A percentile compares a stretch with the other conserved stretches of the same genome.
Evolutionary conservation across 2,113 vertebrate genomes (phyloP).

Genomic region (Gambusia holbrooki): DNA sequence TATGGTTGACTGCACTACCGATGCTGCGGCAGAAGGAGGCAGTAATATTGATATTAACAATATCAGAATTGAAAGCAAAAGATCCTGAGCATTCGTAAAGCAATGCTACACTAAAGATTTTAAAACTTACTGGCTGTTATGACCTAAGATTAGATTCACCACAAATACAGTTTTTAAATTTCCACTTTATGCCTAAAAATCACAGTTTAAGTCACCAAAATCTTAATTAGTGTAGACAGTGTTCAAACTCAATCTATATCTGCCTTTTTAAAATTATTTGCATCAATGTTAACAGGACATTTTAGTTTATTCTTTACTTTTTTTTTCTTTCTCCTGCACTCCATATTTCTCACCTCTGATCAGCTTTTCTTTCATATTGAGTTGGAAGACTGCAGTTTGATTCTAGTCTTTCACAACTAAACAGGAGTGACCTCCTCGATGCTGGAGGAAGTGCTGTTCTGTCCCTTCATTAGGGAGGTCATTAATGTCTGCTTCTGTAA

Average conservation of each 20-base stretch:
- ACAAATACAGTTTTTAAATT: not conserved
- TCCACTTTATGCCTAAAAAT: not conserved
- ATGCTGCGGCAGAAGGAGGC: no score
- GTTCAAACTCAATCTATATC: no score
- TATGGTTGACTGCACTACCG: no score
- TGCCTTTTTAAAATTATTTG: no score
- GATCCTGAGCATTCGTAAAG: no score
- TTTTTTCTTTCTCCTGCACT: not conserved
- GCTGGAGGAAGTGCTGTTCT: conserved; percentile 19
- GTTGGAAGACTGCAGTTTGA: conserved; percentile 4
- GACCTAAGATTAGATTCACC: not conserved
- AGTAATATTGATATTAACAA: no score
- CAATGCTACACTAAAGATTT: no score
- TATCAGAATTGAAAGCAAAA: no score
- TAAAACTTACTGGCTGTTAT: no score
- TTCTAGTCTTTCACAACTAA: conserved; percentile 36
- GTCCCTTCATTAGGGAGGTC: conserved; percentile 61
- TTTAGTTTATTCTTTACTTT: not conserved
- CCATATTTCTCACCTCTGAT: conserved; percentile 16
- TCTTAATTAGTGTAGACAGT: no score
- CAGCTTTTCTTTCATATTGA: conserved; percentile 21
- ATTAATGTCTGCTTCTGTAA: conserved; percentile 57
- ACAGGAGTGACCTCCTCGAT: conserved; percentile 36
- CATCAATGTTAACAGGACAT: no score
- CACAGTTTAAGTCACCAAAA: no score